phyloP scores from a whole-genome alignment of 1,140 invertebrate genomes.

The Drosophila mayri region DNA sequence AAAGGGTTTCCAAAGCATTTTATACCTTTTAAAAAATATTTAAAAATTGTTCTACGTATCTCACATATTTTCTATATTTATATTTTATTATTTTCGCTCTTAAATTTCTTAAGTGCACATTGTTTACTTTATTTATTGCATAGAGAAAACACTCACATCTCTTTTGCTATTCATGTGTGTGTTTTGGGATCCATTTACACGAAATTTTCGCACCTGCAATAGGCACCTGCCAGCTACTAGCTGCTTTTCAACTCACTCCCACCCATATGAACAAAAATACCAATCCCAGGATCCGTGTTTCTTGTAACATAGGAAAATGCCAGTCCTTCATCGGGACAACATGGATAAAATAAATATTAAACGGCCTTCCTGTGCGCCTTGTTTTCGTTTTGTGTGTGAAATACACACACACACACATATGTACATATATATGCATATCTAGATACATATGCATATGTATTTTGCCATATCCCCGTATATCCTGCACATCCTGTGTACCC shows the following conservation, averaged over 20 bases:
- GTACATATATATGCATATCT: conserved; percentile 15
- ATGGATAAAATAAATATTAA: conserved; percentile 82
- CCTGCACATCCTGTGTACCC: conserved; percentile 64
- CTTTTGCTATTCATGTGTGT: conserved; percentile 8
- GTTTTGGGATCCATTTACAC: conserved; percentile 28
- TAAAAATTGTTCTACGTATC: neutral
- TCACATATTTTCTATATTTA: neutral
- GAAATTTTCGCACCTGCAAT: conserved; percentile 54
- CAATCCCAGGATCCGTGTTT: conserved; percentile 12
- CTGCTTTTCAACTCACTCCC: too few species aligned
- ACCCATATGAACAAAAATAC: neutral
- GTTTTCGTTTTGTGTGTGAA: conserved; percentile 34
- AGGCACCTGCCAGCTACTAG: conserved; percentile 5
- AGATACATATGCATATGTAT: conserved; percentile 7
- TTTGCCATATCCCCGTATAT: conserved; percentile 17
- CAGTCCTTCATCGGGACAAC: conserved; percentile 38
- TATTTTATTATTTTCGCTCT: neutral
- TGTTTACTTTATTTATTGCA: conserved; percentile 7
- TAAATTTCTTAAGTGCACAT: neutral
- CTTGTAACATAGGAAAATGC: conserved; percentile 20
- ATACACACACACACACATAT: neutral
- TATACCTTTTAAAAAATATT: too few species aligned
- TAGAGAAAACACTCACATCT: conserved; percentile 16
- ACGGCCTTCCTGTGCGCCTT: conserved; percentile 65
- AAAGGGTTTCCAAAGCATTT: neutral